Evolutionary conservation across 2,797 vertebrate genomes (phyloP).

Genomic region (Acanthis flammea): DNA sequence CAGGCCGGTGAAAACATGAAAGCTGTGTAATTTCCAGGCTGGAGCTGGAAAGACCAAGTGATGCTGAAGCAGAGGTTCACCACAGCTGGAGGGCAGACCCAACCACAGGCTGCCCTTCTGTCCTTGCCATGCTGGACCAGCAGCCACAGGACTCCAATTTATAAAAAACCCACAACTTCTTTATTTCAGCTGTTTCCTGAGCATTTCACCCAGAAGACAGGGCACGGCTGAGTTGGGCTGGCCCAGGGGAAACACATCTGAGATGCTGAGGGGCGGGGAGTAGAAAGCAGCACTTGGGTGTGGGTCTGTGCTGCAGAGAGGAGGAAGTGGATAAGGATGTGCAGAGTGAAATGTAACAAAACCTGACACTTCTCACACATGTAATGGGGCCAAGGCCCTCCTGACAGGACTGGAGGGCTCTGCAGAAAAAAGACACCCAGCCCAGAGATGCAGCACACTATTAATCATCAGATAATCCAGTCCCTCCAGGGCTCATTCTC

Average conservation of each 20-base stretch:
- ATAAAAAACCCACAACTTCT: background rate
- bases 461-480: background rate
- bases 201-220: background rate
- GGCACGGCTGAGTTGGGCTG: background rate
- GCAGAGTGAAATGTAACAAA: background rate
- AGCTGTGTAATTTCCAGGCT: background rate
- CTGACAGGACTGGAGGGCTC: background rate
- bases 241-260: background rate
- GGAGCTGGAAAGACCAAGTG: background rate
- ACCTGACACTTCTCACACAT: background rate
- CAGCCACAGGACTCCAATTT: background rate
- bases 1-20: background rate
- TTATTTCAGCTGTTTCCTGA: background rate
- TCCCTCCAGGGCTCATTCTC: background rate
- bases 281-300: background rate
- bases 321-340: background rate
- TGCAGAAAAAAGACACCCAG: background rate
- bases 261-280: background rate
- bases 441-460: background rate
- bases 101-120: background rate
- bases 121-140: background rate
- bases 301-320: background rate
- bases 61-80: background rate
- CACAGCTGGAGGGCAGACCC: background rate
- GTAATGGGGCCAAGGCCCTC: background rate